These are phyloP conservation scores for Climacteris rufus DNA, from an alignment of 2,113 vertebrate genomes.

Conservation along the genomic window DNA sequence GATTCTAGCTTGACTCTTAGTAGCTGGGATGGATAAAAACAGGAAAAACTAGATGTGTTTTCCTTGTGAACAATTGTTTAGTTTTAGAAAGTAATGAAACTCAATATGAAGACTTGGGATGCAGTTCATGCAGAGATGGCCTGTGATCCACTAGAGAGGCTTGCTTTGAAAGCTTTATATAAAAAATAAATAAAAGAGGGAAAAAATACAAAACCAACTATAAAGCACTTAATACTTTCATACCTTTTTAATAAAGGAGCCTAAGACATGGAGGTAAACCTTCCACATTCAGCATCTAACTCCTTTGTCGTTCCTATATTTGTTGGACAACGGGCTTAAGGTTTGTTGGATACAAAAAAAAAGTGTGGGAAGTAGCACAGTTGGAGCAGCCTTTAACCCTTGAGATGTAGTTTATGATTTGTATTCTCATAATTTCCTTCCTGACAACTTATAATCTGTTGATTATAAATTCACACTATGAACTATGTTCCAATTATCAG, in stretches of 20 bases:
- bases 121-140: not conserved
- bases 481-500: not conserved
- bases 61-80: not conserved
- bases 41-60: not conserved
- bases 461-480: not conserved
- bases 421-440: not conserved
- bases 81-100: not conserved
- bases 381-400: not conserved
- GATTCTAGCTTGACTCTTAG: not conserved
- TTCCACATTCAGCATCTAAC: not conserved
- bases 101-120: not conserved
- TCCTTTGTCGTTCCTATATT: not conserved
- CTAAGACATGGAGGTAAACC: not conserved
- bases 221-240: not conserved
- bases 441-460: not conserved
- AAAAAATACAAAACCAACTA: not conserved
- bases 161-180: not conserved
- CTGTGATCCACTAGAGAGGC: not conserved
- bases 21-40: not conserved
- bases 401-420: not conserved
- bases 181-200: not conserved
- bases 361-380: not conserved
- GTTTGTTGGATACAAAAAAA: not conserved
- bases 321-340: rapidly evolving
- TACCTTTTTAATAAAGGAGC: not conserved